A percentile compares a stretch with the other conserved stretches of the same genome.
Conservation (phyloP, 2,797 vertebrate genomes). For the Lithobates sylvaticus region DNA sequence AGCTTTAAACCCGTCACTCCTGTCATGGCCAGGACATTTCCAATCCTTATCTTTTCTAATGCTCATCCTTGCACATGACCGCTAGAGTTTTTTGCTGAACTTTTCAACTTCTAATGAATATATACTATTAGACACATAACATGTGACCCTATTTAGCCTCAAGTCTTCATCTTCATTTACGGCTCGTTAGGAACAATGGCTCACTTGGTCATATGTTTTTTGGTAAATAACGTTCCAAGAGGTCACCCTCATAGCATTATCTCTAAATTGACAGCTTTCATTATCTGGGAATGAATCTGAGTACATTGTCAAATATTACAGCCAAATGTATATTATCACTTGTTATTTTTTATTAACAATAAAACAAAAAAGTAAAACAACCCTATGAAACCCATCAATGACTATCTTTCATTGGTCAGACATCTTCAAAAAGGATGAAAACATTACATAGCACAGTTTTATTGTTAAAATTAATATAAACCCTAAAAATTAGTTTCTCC, state of each 20-base stretch:
- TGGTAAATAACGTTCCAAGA: neutral
- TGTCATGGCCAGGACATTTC: too few relatives aligned
- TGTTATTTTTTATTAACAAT: neutral
- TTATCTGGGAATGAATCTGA: neutral
- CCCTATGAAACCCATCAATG: neutral
- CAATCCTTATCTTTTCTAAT: too few relatives aligned
- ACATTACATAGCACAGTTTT: too few relatives aligned
- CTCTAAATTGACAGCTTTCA: neutral
- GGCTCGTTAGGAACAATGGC: slow-evolving; percentile 3
- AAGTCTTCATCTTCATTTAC: slow-evolving; percentile 4
- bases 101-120: neutral
- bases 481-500: too few relatives aligned
- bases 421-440: too few relatives aligned
- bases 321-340: neutral
- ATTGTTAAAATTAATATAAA: too few relatives aligned
- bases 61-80: neutral
- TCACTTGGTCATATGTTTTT: slow-evolving; percentile 29
- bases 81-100: too few relatives aligned
- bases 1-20: too few relatives aligned
- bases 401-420: too few relatives aligned
- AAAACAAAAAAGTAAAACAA: neutral
- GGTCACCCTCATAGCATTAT: neutral
- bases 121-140: neutral
- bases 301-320: neutral
- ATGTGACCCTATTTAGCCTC: neutral